A percentile compares a stretch with the other conserved stretches of the same genome.
These are phyloP conservation scores for Acrocyrtus sp. DNA, from an alignment of 2,888 invertebrate species.

Conservation along the genomic window DNA sequence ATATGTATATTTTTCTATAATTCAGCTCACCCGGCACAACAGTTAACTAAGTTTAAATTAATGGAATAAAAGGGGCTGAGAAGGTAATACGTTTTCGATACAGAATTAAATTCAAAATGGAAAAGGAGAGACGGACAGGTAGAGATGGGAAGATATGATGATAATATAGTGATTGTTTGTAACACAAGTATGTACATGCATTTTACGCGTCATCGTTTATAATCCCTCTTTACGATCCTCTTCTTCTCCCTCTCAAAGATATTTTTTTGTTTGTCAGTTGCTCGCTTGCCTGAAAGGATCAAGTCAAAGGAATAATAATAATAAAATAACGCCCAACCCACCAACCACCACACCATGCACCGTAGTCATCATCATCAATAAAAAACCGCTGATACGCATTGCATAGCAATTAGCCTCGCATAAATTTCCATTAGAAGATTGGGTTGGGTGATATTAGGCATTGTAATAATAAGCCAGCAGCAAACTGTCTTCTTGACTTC, in stretches of 20 bases:
- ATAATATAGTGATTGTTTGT: no score
- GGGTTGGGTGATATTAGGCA: conserved; percentile 53
- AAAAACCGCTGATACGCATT: conserved; percentile 53
- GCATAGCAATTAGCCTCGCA: conserved; percentile 62
- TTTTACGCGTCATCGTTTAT: no score
- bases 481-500: conserved; percentile 43
- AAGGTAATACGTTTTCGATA: no score
- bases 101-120: no score
- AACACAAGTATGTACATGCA: no score
- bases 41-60: conserved; percentile 14
- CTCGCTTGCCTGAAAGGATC: neutral
- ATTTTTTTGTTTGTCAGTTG: neutral
- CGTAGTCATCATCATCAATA: no score
- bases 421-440: conserved; percentile 62
- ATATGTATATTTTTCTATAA: no score
- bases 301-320: conserved; percentile 37
- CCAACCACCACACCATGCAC: conserved; percentile 32
- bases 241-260: no score
- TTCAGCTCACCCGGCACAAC: no score
- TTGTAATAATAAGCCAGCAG: conserved; percentile 51
- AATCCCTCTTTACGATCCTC: no score
- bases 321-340: conserved; percentile 57
- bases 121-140: no score
- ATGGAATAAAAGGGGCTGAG: conserved; percentile 9
- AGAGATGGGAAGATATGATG: no score